Evolutionary conservation across 2,113 vertebrate genomes (phyloP).

Genomic region (Oryzias melastigma): DNA sequence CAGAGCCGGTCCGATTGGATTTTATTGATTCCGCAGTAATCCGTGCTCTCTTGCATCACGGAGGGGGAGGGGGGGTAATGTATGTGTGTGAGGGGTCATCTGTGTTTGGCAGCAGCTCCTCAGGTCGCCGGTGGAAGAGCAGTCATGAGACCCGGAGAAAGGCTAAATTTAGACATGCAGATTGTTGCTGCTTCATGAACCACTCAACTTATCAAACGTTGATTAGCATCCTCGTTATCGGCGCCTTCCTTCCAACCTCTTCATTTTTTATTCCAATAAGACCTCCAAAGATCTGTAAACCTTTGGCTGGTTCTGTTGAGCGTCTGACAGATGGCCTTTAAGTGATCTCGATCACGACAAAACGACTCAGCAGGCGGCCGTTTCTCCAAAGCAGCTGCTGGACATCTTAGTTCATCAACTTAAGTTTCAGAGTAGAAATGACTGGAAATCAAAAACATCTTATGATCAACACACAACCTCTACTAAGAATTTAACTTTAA

Average conservation of each 20-base stretch:
- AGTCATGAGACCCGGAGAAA: constrained; percentile 72
- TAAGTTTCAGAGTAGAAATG: too few relatives aligned
- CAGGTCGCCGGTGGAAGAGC: constrained; percentile 69
- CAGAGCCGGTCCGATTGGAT: constrained; percentile 20
- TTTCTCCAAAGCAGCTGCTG: too few relatives aligned
- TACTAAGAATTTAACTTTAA: too few relatives aligned
- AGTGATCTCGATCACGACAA: too few relatives aligned
- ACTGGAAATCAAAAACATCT: too few relatives aligned
- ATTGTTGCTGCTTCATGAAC: constrained; percentile 9
- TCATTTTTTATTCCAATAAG: constrained; percentile 1
- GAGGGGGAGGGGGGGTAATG: background rate
- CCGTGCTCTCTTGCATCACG: constrained; percentile 31
- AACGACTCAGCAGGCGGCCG: too few relatives aligned
- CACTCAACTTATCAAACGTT: constrained; percentile 5
- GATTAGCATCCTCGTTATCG: constrained; percentile 19
- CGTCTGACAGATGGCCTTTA: too few relatives aligned
- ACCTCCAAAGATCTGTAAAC: background rate
- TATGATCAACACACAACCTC: too few relatives aligned
- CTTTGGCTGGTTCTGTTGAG: background rate
- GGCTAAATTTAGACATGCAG: constrained; percentile 70
- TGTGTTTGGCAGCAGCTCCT: constrained; percentile 59
- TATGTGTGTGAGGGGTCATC: constrained; percentile 42
- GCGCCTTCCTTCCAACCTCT: background rate
- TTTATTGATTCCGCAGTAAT: constrained; percentile 45
- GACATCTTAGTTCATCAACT: too few relatives aligned